A percentile compares a stretch with the other conserved stretches of the same genome.
phyloP scores from a whole-genome alignment of 1,140 invertebrate species.

The Metopolophium dirhodum region DNA sequence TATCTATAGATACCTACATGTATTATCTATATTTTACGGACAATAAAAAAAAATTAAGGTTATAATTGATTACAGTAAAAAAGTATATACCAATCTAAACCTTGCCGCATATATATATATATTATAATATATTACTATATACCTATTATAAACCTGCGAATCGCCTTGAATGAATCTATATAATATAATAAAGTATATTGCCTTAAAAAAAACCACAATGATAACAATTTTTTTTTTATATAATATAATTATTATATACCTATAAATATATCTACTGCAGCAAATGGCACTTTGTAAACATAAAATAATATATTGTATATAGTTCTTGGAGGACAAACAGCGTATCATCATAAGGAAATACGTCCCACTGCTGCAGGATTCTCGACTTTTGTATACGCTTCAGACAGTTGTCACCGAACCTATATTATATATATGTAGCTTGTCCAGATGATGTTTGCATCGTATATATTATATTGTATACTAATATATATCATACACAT shows the following conservation, averaged over 20 bases:
- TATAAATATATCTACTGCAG: no score
- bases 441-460: not conserved
- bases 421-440: not conserved
- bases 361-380: not conserved
- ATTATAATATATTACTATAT: not conserved
- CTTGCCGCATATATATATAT: not conserved
- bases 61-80: not conserved
- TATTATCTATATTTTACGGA: not conserved
- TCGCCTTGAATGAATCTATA: not conserved
- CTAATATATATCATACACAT: not conserved
- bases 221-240: not conserved
- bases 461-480: no score
- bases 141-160: not conserved
- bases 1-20: not conserved
- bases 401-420: not conserved
- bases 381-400: not conserved
- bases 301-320: no score
- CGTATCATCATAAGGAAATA: not conserved
- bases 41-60: conserved; percentile 35
- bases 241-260: no score
- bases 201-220: not conserved
- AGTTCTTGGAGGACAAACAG: not conserved
- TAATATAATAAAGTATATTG: not conserved
- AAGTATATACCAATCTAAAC: not conserved
- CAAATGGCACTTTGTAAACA: not conserved